Evolutionary conservation across 2,888 invertebrate species (phyloP), one percentile per base, ranked within the genome.

Genomic region (Drosophila infuscata): DNA sequence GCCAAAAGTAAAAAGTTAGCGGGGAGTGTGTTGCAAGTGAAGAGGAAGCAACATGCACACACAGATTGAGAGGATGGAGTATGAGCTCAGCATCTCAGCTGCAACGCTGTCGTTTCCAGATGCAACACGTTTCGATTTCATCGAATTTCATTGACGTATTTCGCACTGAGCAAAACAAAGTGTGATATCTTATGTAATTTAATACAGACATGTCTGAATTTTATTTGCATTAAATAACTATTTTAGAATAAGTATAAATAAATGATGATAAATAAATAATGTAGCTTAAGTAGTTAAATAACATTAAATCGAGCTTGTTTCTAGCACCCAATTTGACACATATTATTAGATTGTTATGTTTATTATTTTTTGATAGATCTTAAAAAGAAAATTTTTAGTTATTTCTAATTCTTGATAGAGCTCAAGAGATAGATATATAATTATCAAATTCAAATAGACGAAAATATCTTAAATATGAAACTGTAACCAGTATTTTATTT

Each of bases 71-170:
- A 36, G 46, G 58, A 32, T 12, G 58, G 32, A 25, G 32, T 33
- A n/a, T 5, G 29, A 20, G 51, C 5, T 29, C 11, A 17, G 29
- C 46, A 43, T 11, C 25, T 30, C 8, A 46, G 43, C 33, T 52
- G 70, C 66, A 74, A 68, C 56, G 62, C 62, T 49, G 49, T 56
- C 57, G 57, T 38, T 54, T 60, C 57, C 30, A 46, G 15, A 33
- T 74, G 67, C 66, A 72, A 69, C 60, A 66, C 72, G 76, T 69
- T 84, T 85, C 86, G 81, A 85, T 85, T 82, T 88, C 83, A 84
- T 72, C 71, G 64, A 67, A 78, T 67, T 68, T 74, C 63, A 65
- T 69, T 72, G 54, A 84, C 62, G 70, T 69, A 69, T 70, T 74
- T 68, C 41, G 69, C 68, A 81, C 83, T 75, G 71, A 41, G 63